Percentiles rank a stretch among this genome's conserved stretches.
These are phyloP conservation scores for Danaus chrysippus DNA, from an alignment of 2,888 invertebrate species.

Conservation along the genomic window DNA sequence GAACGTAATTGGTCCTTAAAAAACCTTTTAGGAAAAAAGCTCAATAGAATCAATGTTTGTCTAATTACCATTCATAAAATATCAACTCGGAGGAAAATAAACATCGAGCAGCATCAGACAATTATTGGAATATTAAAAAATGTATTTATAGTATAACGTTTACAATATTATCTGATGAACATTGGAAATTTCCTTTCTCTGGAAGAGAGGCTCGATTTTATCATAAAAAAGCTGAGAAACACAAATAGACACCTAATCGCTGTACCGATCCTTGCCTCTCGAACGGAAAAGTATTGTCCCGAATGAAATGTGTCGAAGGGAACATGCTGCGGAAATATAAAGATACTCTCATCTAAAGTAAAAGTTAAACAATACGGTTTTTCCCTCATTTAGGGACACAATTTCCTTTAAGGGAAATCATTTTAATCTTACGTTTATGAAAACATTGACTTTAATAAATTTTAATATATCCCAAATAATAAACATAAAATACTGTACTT, in stretches of 20 bases:
- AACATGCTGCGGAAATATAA: constrained; percentile 6
- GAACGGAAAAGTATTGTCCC: constrained; percentile 24
- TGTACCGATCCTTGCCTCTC: constrained; percentile 10
- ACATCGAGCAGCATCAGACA: background rate
- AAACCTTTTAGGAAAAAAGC: background rate
- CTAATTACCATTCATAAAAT: background rate
- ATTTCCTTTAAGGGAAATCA: background rate
- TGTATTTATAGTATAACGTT: constrained; percentile 8
- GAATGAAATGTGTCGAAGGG: constrained; percentile 21
- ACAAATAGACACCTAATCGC: constrained; percentile 18
- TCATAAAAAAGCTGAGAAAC: constrained; percentile 16
- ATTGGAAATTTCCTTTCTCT: constrained; percentile 16
- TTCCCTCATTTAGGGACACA: background rate
- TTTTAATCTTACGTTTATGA: background rate
- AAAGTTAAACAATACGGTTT: constrained; percentile 10
- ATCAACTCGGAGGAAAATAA: background rate
- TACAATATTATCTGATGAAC: constrained; percentile 16
- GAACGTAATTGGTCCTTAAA: too few relatives aligned
- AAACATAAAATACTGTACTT: too few relatives aligned
- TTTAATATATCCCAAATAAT: too few relatives aligned
- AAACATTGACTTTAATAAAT: background rate
- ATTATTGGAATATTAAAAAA: constrained; percentile 2
- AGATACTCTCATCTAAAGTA: constrained; percentile 8
- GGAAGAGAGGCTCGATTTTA: constrained; percentile 12
- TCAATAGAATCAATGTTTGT: background rate